Evolutionary conservation across 1,140 invertebrate species (phyloP).

Genomic region (Drosophila funebris): DNA sequence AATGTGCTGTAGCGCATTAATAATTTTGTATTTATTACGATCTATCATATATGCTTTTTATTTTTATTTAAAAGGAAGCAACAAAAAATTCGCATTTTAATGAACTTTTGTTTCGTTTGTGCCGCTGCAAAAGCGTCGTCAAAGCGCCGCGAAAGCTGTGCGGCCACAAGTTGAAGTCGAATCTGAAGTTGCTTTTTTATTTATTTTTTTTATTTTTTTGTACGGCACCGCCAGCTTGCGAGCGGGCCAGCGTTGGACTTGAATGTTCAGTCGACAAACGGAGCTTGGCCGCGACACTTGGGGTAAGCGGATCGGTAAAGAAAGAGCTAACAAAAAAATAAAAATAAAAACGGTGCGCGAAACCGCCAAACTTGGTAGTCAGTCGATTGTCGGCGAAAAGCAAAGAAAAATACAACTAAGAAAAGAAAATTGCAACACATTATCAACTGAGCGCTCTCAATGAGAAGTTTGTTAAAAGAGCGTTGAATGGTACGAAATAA

Average conservation of each 20-base stretch:
- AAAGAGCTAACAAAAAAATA: conserved; percentile 13
- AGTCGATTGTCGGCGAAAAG: conserved; percentile 43
- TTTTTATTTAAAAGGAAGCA: conserved; percentile 30
- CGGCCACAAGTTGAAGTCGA: conserved; percentile 30
- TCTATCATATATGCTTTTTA: conserved; percentile 49
- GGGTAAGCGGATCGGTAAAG: conserved; percentile 59
- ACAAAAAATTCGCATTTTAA: conserved; percentile 50
- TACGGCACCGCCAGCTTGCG: conserved; percentile 57
- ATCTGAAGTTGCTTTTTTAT: conserved; percentile 14
- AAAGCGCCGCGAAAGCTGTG: conserved; percentile 43
- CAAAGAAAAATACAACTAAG: conserved; percentile 39
- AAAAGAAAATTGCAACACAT: conserved; percentile 68
- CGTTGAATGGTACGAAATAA: conserved; percentile 29
- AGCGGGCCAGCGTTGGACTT: conserved; percentile 47
- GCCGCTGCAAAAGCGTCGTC: conserved; percentile 37
- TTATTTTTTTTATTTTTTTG: background rate
- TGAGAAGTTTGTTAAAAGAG: conserved; percentile 60
- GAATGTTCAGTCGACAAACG: conserved; percentile 71
- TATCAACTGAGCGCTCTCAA: conserved; percentile 49
- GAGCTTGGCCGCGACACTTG: conserved; percentile 76
- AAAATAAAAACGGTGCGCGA: conserved; percentile 40
- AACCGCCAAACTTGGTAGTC: conserved; percentile 49
- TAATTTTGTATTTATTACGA: conserved; percentile 50
- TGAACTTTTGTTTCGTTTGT: conserved; percentile 43
- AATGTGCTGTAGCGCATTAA: conserved; percentile 47